Evolutionary conservation across 2,113 vertebrate genomes (phyloP), one percentile per base, ranked within the genome.

Genomic region (Chlamydotis undulata): DNA sequence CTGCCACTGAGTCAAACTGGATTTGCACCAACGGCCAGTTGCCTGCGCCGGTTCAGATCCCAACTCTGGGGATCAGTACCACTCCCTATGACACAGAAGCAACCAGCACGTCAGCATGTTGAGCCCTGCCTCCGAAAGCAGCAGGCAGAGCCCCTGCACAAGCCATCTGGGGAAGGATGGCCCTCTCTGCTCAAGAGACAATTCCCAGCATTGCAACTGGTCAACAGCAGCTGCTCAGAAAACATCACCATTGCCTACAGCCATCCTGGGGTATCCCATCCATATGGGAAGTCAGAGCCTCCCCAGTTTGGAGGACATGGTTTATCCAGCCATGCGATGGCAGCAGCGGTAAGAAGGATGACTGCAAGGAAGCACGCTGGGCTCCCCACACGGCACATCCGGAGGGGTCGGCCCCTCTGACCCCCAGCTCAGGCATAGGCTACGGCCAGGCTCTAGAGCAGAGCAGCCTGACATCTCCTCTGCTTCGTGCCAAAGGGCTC

Each of bases 41-140:
- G 25, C 14, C 45, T 12, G 10, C 0, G 0, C 12, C 26, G 64
- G 25, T 71, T 45, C 75, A 17, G 16, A 41, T 31, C 64, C 63
- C n/a, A 14, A 0, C 26, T 56, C 37, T 14, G 18, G 12, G 56
- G 24, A 37, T 21, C 47, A 8, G 41, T 7, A 28, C 9, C 21
- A 45, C 43, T 57, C 18, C 53, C 35, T 4, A 0, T 0, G 6
- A n/a, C 0, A 9, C 13, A 43, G 52, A n/a, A 50, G 19, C 56
- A 23, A 35, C 37, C 10, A 31, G 17, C 3, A 7, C 3, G 0
- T 70, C 39, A 45, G 49, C 53, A 25, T 3, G 1, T 19, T 13
- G n/a, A 65, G 14, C 47, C 22, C 19, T 57, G 35, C 49, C 55
- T 49, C 9, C 56, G 22, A 35, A 53, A 23, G 12, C 31, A 50